Percentiles rank a stretch among this genome's conserved stretches.
These are phyloP conservation scores for Uropetala carovei DNA, from an alignment of 2,888 invertebrate species.

Conservation along the genomic window DNA sequence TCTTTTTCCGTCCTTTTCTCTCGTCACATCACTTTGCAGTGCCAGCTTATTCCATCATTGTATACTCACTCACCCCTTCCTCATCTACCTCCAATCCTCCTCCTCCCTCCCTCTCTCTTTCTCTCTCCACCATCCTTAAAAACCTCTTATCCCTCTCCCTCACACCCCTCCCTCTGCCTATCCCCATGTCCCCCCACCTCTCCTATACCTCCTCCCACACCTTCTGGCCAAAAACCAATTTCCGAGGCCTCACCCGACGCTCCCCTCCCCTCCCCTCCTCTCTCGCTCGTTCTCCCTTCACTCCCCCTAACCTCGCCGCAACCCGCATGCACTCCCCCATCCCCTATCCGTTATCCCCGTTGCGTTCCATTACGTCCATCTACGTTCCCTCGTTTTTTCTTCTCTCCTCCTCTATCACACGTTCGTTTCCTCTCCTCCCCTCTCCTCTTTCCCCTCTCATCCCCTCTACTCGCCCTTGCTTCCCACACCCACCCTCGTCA, in stretches of 20 bases:
- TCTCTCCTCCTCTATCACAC: background rate
- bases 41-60: background rate
- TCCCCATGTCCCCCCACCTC: background rate
- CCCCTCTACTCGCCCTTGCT: background rate
- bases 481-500: slow-evolving; percentile 5
- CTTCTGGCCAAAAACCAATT: background rate
- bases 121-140: background rate
- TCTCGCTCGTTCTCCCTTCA: background rate
- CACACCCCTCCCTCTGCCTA: background rate
- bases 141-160: background rate
- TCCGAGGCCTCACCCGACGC: slow-evolving; percentile 4
- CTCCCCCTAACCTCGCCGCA: background rate
- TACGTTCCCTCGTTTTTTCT: background rate
- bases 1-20: too few relatives aligned
- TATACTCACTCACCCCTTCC: background rate
- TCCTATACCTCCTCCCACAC: background rate
- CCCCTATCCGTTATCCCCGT: background rate
- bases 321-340: background rate
- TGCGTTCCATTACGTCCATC: background rate
- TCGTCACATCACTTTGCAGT: background rate
- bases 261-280: background rate
- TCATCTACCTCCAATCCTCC: background rate
- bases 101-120: background rate
- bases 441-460: background rate
- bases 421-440: background rate